Percentiles rank a stretch among this genome's conserved stretches.
These are phyloP conservation scores for Stegastes partitus DNA, from an alignment of 2,113 vertebrate species.

Conservation along the genomic window DNA sequence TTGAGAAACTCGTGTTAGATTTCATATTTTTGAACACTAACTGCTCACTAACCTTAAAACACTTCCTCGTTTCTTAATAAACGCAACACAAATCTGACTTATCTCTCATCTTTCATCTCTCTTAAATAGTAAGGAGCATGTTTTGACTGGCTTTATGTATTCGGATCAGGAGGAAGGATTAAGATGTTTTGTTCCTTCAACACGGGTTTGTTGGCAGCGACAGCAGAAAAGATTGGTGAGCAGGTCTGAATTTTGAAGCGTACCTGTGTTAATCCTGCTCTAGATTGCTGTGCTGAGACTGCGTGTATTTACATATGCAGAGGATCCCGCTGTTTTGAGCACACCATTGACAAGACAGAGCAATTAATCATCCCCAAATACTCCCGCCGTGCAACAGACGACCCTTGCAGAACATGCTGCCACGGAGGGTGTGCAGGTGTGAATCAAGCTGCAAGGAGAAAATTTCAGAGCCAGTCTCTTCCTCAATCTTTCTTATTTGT, in stretches of 20 bases:
- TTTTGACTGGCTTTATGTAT: conserved; percentile 57
- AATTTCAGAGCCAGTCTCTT: conserved; percentile 57
- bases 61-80: not conserved
- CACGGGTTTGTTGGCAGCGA: conserved; percentile 76
- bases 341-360: conserved; percentile 90
- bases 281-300: conserved; percentile 86
- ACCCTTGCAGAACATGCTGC: conserved; percentile 88
- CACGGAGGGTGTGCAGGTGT: conserved; percentile 91
- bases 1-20: not conserved
- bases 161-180: conserved; percentile 68
- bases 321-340: conserved; percentile 92
- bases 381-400: conserved; percentile 87
- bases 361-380: conserved; percentile 96
- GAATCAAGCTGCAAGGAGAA: conserved; percentile 84
- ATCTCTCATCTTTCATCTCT: conserved; percentile 23
- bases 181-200: conserved; percentile 64
- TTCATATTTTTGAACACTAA: not conserved
- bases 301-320: conserved; percentile 91
- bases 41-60: not conserved
- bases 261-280: conserved; percentile 89
- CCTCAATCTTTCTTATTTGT: conserved; percentile 66
- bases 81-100: conserved; percentile 22
- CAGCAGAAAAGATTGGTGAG: conserved; percentile 85
- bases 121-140: conserved; percentile 10
- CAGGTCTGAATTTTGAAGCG: conserved; percentile 78